Percentiles rank a stretch among this genome's conserved stretches.
Conservation (phyloP, 1,140 invertebrate species). For the Heliconius melpomene region DNA sequence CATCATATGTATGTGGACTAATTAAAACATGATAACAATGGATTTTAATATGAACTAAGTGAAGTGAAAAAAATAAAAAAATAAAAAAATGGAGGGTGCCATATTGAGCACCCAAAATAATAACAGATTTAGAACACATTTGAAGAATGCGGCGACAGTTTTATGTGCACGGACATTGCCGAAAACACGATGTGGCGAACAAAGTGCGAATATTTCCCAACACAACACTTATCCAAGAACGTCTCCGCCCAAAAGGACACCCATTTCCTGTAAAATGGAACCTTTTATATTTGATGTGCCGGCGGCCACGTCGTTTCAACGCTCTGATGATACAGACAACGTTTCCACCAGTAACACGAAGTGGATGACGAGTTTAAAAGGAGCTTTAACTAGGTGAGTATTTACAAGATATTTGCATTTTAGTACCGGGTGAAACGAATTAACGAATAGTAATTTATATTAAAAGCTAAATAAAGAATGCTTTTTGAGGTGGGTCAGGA, state of each 20-base stretch:
- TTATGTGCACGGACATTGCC: conserved; percentile 72
- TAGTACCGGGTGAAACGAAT: too few relatives aligned
- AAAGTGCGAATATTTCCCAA: conserved; percentile 48
- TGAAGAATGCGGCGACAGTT: conserved; percentile 76
- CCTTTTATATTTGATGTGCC: conserved; percentile 55
- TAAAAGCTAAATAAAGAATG: background rate
- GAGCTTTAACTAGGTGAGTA: conserved; percentile 68
- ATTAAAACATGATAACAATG: conserved; percentile 52
- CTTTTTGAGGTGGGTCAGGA: background rate
- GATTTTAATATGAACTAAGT: conserved; percentile 66
- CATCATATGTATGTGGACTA: background rate
- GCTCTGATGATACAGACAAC: conserved; percentile 45
- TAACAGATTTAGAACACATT: conserved; percentile 69
- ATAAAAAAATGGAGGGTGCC: conserved; percentile 75
- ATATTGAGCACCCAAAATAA: conserved; percentile 71
- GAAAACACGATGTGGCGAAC: conserved; percentile 65
- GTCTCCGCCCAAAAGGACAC: conserved; percentile 61
- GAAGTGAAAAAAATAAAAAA: conserved; percentile 39
- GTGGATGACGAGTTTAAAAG: conserved; percentile 60
- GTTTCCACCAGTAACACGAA: conserved; percentile 50
- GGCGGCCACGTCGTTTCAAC: conserved; percentile 47
- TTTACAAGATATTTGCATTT: background rate
- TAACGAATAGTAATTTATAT: background rate
- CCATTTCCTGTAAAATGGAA: conserved; percentile 65
- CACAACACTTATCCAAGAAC: conserved; percentile 77